These are phyloP conservation scores for Phyllostomus discolor DNA, from an alignment of 2,113 vertebrate species.

Conservation along the genomic window DNA sequence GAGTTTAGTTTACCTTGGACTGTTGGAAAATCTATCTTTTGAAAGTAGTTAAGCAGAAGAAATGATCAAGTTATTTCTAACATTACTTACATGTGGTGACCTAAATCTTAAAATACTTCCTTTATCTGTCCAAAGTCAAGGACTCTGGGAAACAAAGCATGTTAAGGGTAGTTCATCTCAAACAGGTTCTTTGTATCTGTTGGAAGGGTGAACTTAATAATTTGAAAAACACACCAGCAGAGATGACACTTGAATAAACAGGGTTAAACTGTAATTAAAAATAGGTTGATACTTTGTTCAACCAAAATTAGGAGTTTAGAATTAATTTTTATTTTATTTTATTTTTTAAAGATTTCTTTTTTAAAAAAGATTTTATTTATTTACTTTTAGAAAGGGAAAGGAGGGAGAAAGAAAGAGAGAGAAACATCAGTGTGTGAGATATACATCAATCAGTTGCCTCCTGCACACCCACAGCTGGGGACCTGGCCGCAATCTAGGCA, in stretches of 20 bases:
- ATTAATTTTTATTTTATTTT: constrained; percentile 13
- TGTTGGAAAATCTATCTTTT: constrained; percentile 24
- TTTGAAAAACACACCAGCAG: constrained; percentile 12
- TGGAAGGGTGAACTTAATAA: not conserved
- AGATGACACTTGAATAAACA: not conserved
- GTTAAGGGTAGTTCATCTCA: not conserved
- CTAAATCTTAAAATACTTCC: not conserved
- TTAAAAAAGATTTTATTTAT: too few relatives aligned
- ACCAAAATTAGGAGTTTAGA: not conserved
- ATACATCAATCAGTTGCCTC: too few relatives aligned
- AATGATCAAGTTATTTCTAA: not conserved
- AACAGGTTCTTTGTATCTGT: not conserved
- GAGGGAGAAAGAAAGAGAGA: too few relatives aligned
- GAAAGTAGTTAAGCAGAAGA: not conserved
- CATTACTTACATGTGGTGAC: not conserved
- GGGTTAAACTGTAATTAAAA: not conserved
- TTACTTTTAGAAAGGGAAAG: too few relatives aligned
- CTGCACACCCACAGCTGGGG: too few relatives aligned
- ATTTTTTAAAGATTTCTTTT: not conserved
- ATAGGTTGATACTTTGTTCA: not conserved
- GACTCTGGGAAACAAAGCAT: not conserved
- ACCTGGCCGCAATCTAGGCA: too few relatives aligned
- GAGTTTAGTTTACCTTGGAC: not conserved
- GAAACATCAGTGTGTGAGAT: too few relatives aligned
- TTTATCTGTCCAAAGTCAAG: not conserved